Base-by-base conservation (phyloP, 2,113 vertebrate species). In the Herpetotheres cachinnans region DNA sequence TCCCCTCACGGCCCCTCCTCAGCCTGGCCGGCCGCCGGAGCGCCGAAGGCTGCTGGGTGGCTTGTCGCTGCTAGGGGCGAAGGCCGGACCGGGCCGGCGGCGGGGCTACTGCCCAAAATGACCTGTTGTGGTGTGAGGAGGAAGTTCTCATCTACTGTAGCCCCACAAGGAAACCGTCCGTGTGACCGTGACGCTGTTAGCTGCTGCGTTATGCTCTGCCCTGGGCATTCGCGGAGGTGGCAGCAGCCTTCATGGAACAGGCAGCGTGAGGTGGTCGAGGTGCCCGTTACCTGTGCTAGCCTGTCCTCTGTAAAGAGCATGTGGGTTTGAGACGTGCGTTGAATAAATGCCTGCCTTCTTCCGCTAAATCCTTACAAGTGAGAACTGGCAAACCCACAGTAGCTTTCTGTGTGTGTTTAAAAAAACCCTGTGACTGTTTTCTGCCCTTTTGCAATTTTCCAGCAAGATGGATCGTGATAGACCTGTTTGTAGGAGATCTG, bases 191-290 rank as follows among this genome's bases (percentile, higher is more conserved):
- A 10, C 1, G 32, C 7, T 3, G 24, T 29, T 21, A 16, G 10
- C 47, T 12, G 38, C 76, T 32, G 46, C 22, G 16, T 19, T 8
- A 16, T 6, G 8, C 19, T n/a, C 6, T 8, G 61, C 21, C 50
- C 29, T 1, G 55, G 49, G 25, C 9, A 0, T 1, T 8, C 1
- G 30, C 2, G 3, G 65, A 0, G 59, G 34, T 11, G 49, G 38
- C n/a, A 3, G 24, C 49, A 4, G 52, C n/a, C 40, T 2, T 1
- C 20, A 0, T 1, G 27, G 4, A 9, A 14, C 0, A 0, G 44
- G 24, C 56, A 3, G 29, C 10, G 9, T 6, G 67, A 8, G 1
- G 21, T 4, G n/a, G 3, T 3, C 1, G 44, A 9, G 7, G 4
- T 27, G 7, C 16, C 7, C 2, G 1, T 5, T 8, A 0, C 27